Evolutionary conservation across 2,113 vertebrate genomes (phyloP), one percentile per base, ranked within the genome.

Genomic region (Zosterops lateralis): DNA sequence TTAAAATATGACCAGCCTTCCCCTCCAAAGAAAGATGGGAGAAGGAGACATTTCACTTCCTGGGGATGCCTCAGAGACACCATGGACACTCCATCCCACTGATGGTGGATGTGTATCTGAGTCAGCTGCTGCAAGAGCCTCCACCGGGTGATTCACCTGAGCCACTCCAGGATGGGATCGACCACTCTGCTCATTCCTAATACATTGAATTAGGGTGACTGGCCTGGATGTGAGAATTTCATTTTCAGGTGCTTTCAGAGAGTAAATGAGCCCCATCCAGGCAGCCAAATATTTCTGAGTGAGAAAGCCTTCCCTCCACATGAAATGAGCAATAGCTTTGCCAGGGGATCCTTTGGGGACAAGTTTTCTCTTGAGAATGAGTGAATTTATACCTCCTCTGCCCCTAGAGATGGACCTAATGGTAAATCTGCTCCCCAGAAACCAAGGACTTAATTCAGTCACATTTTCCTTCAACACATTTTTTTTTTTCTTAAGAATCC

Each of bases 61-160:
- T 0, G 0, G 38, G 32, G 34, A 17, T 38, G n/a, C 36, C 40
- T 54, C 74, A 60, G 67, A 73, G 66, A 16, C 6, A 3, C 11
- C 14, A 2, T 0, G 6, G 62, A 54, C n/a, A 77, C 68, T 81
- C 75, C 25, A n/a, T 21, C 25, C 57, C 57, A 24, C 25, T n/a
- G 71, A 6, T 1, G 40, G 40, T 42, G 71, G 19, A 47, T 32
- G 29, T 21, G 22, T 14, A 3, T 51, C 65, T 54, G 62, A 68
- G 67, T 7, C 64, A 77, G 42, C 47, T 67, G 54, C 66, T 85
- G n/a, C 9, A 12, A 72, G 71, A 44, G 40, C 29, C 51, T 50
- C 58, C 32, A 6, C 2, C 4, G 47, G 20, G 7, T 44, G 67
- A 89, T 61, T 76, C 32, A 60, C n/a, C 57, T 77, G 76, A 77